These are phyloP conservation scores for Anas platyrhynchos DNA, from an alignment of 2,113 vertebrate genomes.

Conservation along the genomic window DNA sequence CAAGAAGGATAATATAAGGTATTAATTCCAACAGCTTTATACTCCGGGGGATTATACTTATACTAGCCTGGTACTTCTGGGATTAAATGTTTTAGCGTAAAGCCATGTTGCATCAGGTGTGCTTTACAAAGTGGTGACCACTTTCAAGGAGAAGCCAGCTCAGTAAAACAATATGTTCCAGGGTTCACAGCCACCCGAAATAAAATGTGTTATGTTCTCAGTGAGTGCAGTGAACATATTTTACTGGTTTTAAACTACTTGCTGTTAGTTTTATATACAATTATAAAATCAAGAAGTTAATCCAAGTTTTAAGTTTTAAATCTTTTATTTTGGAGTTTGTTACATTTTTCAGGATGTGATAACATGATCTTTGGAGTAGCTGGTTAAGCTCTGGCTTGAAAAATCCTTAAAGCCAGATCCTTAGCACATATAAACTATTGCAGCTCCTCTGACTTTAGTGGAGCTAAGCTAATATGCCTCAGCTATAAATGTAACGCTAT, in stretches of 20 bases:
- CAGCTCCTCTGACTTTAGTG: not conserved
- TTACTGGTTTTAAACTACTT: not conserved
- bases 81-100: not conserved
- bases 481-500: not conserved
- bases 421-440: not conserved
- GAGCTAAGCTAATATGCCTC: not conserved
- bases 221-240: not conserved
- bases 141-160: not conserved
- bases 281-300: not conserved
- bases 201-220: fast-evolving
- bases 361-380: not conserved
- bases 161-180: not conserved
- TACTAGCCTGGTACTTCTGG: not conserved
- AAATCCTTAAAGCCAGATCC: not conserved
- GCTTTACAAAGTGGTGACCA: not conserved
- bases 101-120: not conserved
- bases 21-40: not conserved
- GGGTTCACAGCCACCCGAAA: not conserved
- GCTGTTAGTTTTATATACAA: not conserved
- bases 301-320: not conserved
- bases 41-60: not conserved
- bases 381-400: not conserved
- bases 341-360: not conserved
- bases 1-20: not conserved
- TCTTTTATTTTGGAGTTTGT: not conserved